Evolutionary conservation across 2,797 vertebrate genomes (phyloP).

Genomic region (Huso huso): DNA sequence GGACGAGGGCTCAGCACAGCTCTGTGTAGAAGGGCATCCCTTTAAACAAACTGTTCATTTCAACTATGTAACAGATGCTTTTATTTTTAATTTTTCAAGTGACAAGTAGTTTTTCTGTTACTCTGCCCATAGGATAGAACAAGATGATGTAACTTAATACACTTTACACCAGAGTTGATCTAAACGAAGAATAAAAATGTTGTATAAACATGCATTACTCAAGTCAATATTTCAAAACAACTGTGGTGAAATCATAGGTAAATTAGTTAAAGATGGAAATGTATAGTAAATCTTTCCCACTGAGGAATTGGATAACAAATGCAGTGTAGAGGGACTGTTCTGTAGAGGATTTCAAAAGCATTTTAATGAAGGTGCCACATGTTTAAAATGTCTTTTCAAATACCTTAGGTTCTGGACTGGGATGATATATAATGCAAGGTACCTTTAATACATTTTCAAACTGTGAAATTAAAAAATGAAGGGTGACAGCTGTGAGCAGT

Average conservation of each 20-base stretch:
- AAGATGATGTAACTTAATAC: background rate
- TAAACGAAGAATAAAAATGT: background rate
- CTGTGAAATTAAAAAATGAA: constrained; percentile 57
- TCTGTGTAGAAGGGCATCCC: too few relatives aligned
- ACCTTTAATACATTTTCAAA: constrained; percentile 66
- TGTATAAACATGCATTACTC: constrained; percentile 13
- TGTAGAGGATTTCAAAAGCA: background rate
- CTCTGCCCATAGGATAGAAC: too few relatives aligned
- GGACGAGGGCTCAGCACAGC: too few relatives aligned
- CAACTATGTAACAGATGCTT: too few relatives aligned
- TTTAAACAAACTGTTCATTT: too few relatives aligned
- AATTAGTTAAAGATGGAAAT: constrained; percentile 4
- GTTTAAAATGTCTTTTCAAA: constrained; percentile 34
- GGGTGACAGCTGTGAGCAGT: constrained; percentile 41
- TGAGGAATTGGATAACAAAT: background rate
- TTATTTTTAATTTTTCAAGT: too few relatives aligned
- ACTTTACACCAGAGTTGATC: background rate
- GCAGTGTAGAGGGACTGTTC: background rate
- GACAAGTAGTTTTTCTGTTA: too few relatives aligned
- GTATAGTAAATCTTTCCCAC: background rate
- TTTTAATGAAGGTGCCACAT: constrained; percentile 25
- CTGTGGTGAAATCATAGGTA: constrained; percentile 1
- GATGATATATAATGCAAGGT: constrained; percentile 63
- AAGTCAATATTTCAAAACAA: background rate
- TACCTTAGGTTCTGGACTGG: constrained; percentile 44